Base-by-base conservation (phyloP, 2,113 vertebrate genomes). In the Micromys minutus region DNA sequence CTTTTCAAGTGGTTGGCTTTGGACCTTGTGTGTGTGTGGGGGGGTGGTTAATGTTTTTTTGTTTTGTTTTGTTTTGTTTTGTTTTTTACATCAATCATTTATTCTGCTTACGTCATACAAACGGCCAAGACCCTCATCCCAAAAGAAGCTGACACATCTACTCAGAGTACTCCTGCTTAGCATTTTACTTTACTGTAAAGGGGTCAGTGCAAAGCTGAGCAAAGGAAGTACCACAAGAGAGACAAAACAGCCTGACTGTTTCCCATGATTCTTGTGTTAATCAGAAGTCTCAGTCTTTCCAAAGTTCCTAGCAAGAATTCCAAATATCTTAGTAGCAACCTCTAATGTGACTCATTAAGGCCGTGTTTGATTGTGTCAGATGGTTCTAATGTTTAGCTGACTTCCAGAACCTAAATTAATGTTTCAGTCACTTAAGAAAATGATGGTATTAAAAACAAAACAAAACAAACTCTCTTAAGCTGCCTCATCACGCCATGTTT, bases 241-340 rank as follows among this genome's bases (percentile, higher is more conserved):
- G 65, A 55, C 52, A 61, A 90, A 85, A 65, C n/a, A 96, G 85
- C 86, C 65, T 52, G 92, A 86, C 81, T 81, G 94, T 93, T 93
- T 94, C 90, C 96, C 93, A 63, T 86, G 94, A 95, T 65, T 92
- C 80, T 69, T 55, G 57, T 47, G 26, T 83, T 91, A 92, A 77
- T 94, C 88, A 94, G 50, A 94, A 90, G 42, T 55, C 17, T 10
- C 39, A 65, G 19, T 80, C 88, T 83, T 93, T 92, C 95, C 84
- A 95, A 94, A 94, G 93, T 90, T 88, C 94, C 76, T 93, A 67
- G 80, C 71, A 80, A 90, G 92, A 88, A 90, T 95, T 95, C 90
- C 89, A 94, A 86, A 72, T 15, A 72, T 90, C 86, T 94, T 89
- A 94, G 76, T 65, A 92, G 74, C 71, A 50, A 69, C 39, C 95